phyloP scores from a whole-genome alignment of 2,113 vertebrate genomes.

The Sprattus sprattus region DNA sequence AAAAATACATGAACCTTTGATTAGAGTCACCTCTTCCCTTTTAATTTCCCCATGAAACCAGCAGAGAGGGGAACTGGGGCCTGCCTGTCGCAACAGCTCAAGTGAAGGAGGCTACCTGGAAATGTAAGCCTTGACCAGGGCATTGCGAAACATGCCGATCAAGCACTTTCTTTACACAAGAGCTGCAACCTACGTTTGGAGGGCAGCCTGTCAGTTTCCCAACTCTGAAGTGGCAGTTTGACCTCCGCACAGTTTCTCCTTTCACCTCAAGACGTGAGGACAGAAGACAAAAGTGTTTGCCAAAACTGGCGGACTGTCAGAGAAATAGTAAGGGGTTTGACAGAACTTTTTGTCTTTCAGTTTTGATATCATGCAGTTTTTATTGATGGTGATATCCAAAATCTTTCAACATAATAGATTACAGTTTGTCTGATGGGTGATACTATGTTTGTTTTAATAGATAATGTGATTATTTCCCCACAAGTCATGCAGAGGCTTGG shows the following conservation, averaged over 20 bases:
- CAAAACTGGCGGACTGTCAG: neutral
- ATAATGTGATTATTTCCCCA: neutral
- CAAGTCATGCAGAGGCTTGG: neutral
- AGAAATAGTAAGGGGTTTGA: neutral
- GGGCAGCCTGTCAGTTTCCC: slow-evolving; percentile 50
- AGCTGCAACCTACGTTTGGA: slow-evolving; percentile 46
- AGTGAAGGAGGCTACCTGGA: slow-evolving; percentile 52
- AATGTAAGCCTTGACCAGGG: slow-evolving; percentile 41
- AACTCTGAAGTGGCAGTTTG: slow-evolving; percentile 55
- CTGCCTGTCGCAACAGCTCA: slow-evolving; percentile 67
- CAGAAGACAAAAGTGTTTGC: slow-evolving; percentile 31
- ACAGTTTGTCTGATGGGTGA: neutral
- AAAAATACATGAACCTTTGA: slow-evolving; percentile 65
- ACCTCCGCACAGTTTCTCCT: slow-evolving; percentile 57
- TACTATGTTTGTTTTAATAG: neutral
- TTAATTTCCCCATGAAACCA: slow-evolving; percentile 76
- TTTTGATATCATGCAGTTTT: neutral
- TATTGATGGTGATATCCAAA: neutral
- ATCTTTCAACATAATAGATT: neutral
- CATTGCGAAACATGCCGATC: slow-evolving; percentile 56
- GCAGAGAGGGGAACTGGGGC: slow-evolving; percentile 74
- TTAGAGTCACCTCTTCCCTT: slow-evolving; percentile 78
- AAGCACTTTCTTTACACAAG: slow-evolving; percentile 44
- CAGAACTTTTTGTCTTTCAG: neutral
- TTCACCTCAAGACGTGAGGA: slow-evolving; percentile 54